These are phyloP conservation scores for Clepsis dumicolana DNA, from an alignment of 2,888 invertebrate genomes.

Conservation along the genomic window DNA sequence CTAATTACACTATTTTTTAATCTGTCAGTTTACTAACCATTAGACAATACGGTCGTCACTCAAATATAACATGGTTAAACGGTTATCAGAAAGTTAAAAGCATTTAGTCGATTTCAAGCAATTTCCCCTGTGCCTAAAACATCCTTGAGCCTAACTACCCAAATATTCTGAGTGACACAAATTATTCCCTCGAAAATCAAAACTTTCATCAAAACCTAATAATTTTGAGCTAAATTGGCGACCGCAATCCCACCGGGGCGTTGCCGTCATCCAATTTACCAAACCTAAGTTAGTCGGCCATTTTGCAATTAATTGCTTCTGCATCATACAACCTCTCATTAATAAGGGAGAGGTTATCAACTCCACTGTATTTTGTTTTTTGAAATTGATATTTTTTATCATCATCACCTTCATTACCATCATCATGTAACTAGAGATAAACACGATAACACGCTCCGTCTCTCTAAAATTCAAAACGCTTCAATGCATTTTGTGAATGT, in stretches of 20 bases:
- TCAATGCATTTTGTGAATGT: no score
- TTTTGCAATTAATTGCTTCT: constrained; percentile 39
- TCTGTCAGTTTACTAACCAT: no score
- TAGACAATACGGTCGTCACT: no score
- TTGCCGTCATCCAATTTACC: not conserved
- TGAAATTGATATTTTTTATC: not conserved
- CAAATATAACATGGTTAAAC: no score
- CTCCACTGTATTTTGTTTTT: not conserved
- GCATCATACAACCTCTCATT: constrained; percentile 36
- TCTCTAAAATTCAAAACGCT: no score
- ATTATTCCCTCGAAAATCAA: not conserved
- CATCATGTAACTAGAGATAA: no score
- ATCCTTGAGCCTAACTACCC: not conserved
- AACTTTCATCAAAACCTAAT: not conserved
- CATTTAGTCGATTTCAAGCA: constrained; percentile 2
- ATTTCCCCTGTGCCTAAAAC: not conserved
- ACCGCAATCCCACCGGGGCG: constrained; percentile 25
- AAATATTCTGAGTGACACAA: not conserved
- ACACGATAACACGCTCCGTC: no score
- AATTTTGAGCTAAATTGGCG: constrained; percentile 1
- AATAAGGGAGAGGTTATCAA: not conserved
- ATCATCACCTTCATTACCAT: no score
- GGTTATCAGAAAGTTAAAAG: no score
- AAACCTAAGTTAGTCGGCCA: constrained; percentile 29
- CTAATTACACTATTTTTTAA: no score